Base-by-base conservation (phyloP, 2,113 vertebrate species). In the Microcebus ravelobensis region DNA sequence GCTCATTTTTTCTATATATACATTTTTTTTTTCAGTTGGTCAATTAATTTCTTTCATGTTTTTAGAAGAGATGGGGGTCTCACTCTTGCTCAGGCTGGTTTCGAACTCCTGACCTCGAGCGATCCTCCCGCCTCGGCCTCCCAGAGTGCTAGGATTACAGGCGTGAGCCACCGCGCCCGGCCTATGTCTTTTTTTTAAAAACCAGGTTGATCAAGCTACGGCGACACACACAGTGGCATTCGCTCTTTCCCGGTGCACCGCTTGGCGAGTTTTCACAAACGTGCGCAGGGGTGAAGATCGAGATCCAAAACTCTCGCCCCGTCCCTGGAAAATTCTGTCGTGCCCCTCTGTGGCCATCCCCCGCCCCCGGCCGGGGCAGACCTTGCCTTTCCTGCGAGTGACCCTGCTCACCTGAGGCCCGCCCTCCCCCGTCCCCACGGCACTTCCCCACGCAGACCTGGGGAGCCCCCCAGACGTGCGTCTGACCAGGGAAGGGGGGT, bases 271-370 rank as follows among this genome's bases (percentile, higher is more conserved):
- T 27, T 20, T 73, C 52, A 57, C 45, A 36, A 29, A 61, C 5
- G 15, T 20, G 0, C 5, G 34, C 29, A 3, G 76, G 15, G 34
- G 14, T 45, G 42, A 83, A 45, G 21, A 14, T 79, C 42, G n/a
- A 18, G 34, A 59, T 42, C 27, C 6, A 8, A 1, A 36, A 15
- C 12, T 0, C 14, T 11, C 1, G 34, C 20, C 2, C 18, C 36
- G 21, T 4, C 27, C 50, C 34, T 12, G 2, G 45, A 59, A 25
- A 11, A 0, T 14, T 7, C 55, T 0, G 0, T 3, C 1, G 8
- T 12, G 3, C 9, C 45, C 92, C 85, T 73, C 25, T 8, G 25
- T 18, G 0, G 18, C 25, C 52, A 9, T 2, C 17, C 27, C 65
- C 39, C n/a, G 17, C 50, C 76, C n/a, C 55, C 7, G 5, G 50